Evolutionary conservation across 2,113 vertebrate species (phyloP), one percentile per base, ranked within the genome.

Genomic region (Salvator merianae): DNA sequence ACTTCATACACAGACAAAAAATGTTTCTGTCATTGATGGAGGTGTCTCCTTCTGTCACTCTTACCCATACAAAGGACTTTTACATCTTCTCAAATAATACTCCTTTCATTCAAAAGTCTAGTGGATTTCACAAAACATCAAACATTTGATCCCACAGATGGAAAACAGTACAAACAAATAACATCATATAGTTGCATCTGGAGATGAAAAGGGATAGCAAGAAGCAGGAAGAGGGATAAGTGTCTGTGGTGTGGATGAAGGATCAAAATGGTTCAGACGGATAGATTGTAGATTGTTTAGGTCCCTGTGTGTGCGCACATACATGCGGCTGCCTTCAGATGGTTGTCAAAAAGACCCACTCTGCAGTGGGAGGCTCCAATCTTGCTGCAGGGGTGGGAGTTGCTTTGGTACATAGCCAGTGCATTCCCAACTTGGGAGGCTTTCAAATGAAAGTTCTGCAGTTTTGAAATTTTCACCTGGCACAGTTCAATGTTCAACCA

Each of bases 41-140:
- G 43, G 71, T 80, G 7, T 72, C 47, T 43, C 20, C 13, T 36
- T 80, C 3, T n/a, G 70, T 36, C 10, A 71, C 62, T 7, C 7
- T 26, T 55, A 70, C 16, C 40, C 24, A 71, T 62, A 38, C 14
- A 50, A 40, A 81, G 2, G 18, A 36, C 32, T 81, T 47, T 71
- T 43, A 70, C 50, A 24, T 38, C n/a, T 30, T 63, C 30, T 20
- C 63, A 18, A 53, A 76, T 12, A 55, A 50, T 43, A 50, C 36
- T n/a, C n/a, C n/a, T 63, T 82, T 63, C 53, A 65, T 72, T 79
- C n/a, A 73, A 79, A 66, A 53, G 66, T 38, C 85, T 82, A 63
- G 28, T 72, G 80, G 80, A 53, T n/a, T 71, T 26, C 68, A 86
- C 82, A 53, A 86, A 78, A 66, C 18, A 38, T 14, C 43, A n/a